Percentiles rank a stretch among this genome's conserved stretches.
phyloP scores from a whole-genome alignment of 1,140 invertebrate genomes.

The Metaphire vulgaris region DNA sequence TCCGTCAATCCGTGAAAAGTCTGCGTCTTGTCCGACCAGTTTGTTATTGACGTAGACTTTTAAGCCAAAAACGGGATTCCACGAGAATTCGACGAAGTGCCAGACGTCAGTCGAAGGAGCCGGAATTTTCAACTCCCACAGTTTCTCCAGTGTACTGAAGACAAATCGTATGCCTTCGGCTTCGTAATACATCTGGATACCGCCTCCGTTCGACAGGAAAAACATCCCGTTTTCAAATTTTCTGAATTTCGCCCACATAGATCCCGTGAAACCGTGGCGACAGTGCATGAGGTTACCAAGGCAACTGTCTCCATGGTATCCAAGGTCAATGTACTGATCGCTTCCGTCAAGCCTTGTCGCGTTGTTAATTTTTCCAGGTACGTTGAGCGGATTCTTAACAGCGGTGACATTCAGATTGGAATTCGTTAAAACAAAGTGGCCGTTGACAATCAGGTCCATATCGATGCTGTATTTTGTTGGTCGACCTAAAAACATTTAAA shows the following conservation, averaged over 20 bases:
- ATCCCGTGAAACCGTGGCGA: slow-evolving; percentile 42
- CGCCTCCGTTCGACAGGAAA: slow-evolving; percentile 20
- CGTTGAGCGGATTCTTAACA: slow-evolving; percentile 32
- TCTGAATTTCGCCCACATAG: slow-evolving; percentile 43
- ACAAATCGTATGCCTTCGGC: slow-evolving; percentile 12
- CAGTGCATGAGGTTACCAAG: slow-evolving; percentile 43
- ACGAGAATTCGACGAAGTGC: slow-evolving; percentile 46
- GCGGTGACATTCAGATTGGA: background rate
- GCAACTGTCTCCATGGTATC: slow-evolving; percentile 35
- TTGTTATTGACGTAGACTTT: slow-evolving; percentile 38
- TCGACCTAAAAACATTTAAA: too few relatives aligned
- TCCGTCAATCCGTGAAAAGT: background rate
- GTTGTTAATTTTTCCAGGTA: slow-evolving; percentile 42
- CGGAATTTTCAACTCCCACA: slow-evolving; percentile 15
- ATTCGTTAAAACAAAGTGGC: background rate
- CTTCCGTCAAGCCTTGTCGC: slow-evolving; percentile 40
- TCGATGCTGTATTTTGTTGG: slow-evolving; percentile 6
- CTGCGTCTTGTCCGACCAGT: slow-evolving; percentile 26
- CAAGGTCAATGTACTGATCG: slow-evolving; percentile 44
- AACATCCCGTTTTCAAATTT: slow-evolving; percentile 22
- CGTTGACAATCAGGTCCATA: slow-evolving; percentile 4
- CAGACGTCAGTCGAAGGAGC: slow-evolving; percentile 34
- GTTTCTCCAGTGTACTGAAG: slow-evolving; percentile 4
- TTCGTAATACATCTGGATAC: slow-evolving; percentile 11
- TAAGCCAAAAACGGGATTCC: slow-evolving; percentile 41